phyloP scores from a whole-genome alignment of 2,888 invertebrate genomes.

The Antheraea assamensis region DNA sequence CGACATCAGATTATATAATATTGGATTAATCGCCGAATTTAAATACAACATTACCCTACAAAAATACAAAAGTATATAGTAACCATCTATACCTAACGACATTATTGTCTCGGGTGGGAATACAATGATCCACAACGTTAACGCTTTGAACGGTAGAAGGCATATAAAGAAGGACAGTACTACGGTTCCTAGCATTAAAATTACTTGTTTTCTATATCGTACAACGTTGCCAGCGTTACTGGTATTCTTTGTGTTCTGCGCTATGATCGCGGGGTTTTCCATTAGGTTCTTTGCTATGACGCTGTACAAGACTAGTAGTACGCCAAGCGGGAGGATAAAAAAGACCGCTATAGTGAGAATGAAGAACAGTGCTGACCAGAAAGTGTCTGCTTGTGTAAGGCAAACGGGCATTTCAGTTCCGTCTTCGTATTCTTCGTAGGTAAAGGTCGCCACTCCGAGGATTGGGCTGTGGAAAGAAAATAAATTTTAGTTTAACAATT shows the following conservation, averaged over 20 bases:
- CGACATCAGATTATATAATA: conserved; percentile 95
- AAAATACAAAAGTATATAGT: conserved; percentile 92
- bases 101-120: conserved; percentile 86
- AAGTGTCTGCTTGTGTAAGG: conserved; percentile 88
- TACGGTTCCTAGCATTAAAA: conserved; percentile 94
- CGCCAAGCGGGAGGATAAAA: conserved; percentile 91
- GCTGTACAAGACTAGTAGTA: conserved; percentile 91
- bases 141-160: conserved; percentile 92
- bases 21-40: conserved; percentile 95
- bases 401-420: conserved; percentile 89
- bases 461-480: conserved; percentile 86
- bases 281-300: conserved; percentile 93
- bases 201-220: conserved; percentile 90
- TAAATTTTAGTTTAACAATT: background rate
- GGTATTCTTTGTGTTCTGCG: conserved; percentile 80
- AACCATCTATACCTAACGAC: conserved; percentile 89
- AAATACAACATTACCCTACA: conserved; percentile 94
- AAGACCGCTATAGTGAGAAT: conserved; percentile 90
- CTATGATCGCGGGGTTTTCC: conserved; percentile 88
- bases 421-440: conserved; percentile 87
- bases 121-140: conserved; percentile 93
- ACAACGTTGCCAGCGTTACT: conserved; percentile 80
- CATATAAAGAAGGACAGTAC: conserved; percentile 95
- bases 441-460: conserved; percentile 89
- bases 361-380: conserved; percentile 91